Evolutionary conservation across 2,888 invertebrate genomes (phyloP).

Genomic region (Theretra japonica): DNA sequence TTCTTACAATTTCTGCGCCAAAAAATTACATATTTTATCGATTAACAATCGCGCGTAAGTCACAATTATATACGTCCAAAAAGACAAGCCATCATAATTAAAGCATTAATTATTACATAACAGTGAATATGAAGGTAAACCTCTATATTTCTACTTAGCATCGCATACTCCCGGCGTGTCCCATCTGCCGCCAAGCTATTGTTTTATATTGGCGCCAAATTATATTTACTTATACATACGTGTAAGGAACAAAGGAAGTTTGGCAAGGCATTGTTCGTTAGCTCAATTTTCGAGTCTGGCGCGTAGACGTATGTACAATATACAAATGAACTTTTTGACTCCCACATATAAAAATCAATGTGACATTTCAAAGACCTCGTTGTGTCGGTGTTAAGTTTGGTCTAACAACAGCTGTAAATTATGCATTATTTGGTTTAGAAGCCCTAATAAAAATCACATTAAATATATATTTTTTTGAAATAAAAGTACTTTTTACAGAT

Average conservation of each 20-base stretch:
- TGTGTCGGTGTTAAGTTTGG: not conserved
- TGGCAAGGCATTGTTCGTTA: slow-evolving; percentile 74
- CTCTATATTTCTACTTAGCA: not conserved
- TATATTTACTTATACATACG: slow-evolving; percentile 42
- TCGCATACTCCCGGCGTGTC: slow-evolving; percentile 32
- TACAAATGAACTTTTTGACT: slow-evolving; percentile 54
- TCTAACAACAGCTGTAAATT: not conserved
- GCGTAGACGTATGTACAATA: slow-evolving; percentile 70
- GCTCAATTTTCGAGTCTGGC: slow-evolving; percentile 61
- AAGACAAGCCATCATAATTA: not conserved
- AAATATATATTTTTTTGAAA: too few relatives aligned
- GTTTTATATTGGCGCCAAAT: slow-evolving; percentile 55
- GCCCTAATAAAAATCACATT: too few relatives aligned
- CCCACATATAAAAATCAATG: slow-evolving; percentile 51
- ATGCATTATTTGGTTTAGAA: too few relatives aligned
- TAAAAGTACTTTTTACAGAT: too few relatives aligned
- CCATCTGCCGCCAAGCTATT: slow-evolving; percentile 43
- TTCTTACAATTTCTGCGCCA: too few relatives aligned
- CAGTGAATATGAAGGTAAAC: not conserved
- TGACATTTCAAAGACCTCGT: slow-evolving; percentile 13
- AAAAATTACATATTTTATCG: too few relatives aligned
- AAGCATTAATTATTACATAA: too few relatives aligned
- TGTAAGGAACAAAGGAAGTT: slow-evolving; percentile 81
- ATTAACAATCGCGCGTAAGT: too few relatives aligned
- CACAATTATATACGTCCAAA: not conserved